Percentiles rank a stretch among this genome's conserved stretches.
phyloP scores from a whole-genome alignment of 1,140 invertebrate genomes.

The Condylostylus longicornis region DNA sequence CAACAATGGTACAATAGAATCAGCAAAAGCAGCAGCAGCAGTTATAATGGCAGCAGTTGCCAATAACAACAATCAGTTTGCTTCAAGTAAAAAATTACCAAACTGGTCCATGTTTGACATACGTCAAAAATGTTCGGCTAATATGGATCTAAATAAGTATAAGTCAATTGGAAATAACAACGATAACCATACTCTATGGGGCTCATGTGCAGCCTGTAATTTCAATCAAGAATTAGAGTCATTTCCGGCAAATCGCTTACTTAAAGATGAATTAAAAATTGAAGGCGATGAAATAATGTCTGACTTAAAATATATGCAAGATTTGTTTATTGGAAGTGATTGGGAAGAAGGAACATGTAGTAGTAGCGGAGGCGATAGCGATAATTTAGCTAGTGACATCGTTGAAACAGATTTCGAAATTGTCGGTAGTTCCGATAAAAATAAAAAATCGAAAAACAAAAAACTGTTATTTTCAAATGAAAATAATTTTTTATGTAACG shows the following conservation, averaged over 20 bases:
- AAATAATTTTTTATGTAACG: background rate
- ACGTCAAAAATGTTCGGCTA: background rate
- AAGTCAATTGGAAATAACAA: slow-evolving; percentile 1
- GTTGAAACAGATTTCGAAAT: background rate
- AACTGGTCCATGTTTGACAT: background rate
- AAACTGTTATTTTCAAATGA: slow-evolving; percentile 3
- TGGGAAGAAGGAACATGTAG: slow-evolving; percentile 7
- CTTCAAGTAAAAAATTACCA: too few relatives aligned
- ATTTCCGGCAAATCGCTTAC: slow-evolving; percentile 11
- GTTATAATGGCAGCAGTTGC: too few relatives aligned
- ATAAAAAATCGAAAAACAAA: too few relatives aligned
- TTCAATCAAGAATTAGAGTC: slow-evolving; percentile 10
- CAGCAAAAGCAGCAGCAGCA: too few relatives aligned
- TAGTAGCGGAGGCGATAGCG: background rate
- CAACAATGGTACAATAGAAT: too few relatives aligned
- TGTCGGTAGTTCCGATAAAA: background rate
- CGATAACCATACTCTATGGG: slow-evolving; percentile 14
- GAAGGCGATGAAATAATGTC: slow-evolving; percentile 37
- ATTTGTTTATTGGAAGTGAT: slow-evolving; percentile 13
- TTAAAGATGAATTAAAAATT: slow-evolving; percentile 18
- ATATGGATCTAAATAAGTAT: slow-evolving; percentile 1
- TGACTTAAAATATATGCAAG: slow-evolving; percentile 34
- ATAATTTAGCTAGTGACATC: slow-evolving; percentile 2
- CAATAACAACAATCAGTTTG: too few relatives aligned
- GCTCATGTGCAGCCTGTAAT: slow-evolving; percentile 14